A percentile compares a stretch with the other conserved stretches of the same genome.
Evolutionary conservation across 2,113 vertebrate genomes (phyloP).

Genomic region (Neolamprologus variostigma): DNA sequence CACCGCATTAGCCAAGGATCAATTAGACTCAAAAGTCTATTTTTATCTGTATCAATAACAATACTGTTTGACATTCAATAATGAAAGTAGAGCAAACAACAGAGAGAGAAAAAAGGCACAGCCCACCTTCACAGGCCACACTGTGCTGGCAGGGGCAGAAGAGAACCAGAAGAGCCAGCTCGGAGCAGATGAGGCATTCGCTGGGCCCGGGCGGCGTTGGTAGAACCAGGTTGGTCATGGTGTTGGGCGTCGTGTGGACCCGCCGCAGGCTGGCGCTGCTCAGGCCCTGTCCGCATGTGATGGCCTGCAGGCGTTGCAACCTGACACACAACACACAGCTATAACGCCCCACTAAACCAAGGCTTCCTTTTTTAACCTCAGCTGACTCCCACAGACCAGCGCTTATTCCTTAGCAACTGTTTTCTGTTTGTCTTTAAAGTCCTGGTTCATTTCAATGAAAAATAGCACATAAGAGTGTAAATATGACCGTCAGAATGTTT

Average conservation of each 20-base stretch:
- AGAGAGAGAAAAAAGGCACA: neutral
- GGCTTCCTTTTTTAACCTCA: neutral
- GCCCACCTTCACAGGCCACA: constrained; percentile 90
- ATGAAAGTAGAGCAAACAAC: neutral
- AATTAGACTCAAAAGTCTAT: neutral
- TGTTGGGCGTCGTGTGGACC: constrained; percentile 86
- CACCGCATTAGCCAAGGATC: neutral
- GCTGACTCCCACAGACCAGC: neutral
- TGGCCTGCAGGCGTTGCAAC: constrained; percentile 75
- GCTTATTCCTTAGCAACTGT: neutral
- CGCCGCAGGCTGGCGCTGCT: constrained; percentile 77
- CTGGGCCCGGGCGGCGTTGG: constrained; percentile 72
- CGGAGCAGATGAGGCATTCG: constrained; percentile 97
- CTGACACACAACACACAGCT: constrained; percentile 48
- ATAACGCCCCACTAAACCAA: neutral
- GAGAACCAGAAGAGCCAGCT: constrained; percentile 86
- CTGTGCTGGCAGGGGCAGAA: constrained; percentile 96
- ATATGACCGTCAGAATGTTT: neutral
- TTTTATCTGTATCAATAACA: neutral
- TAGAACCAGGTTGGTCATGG: constrained; percentile 89
- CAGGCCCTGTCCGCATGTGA: constrained; percentile 64
- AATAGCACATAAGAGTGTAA: neutral
- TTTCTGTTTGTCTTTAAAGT: neutral
- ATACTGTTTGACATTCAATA: neutral
- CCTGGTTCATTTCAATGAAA: neutral